A percentile compares a stretch with the other conserved stretches of the same genome.
Evolutionary conservation across 2,797 vertebrate genomes (phyloP).

Genomic region (Florisuga fusca): DNA sequence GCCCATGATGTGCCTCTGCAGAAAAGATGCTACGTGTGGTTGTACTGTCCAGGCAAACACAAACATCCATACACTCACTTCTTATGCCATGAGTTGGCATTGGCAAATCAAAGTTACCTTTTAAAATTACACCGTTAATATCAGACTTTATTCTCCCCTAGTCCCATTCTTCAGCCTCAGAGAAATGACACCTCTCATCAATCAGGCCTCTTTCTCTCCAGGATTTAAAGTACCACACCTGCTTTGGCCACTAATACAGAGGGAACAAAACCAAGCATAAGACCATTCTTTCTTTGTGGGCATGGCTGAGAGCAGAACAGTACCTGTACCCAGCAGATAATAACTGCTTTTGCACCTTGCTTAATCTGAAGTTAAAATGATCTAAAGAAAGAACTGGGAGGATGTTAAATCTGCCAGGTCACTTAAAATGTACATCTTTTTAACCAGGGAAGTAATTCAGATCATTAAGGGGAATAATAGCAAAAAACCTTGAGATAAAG

Average conservation of each 20-base stretch:
- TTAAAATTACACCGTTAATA: background rate
- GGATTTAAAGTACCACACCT: background rate
- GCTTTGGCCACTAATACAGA: background rate
- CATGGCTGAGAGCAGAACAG: background rate
- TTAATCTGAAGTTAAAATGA: background rate
- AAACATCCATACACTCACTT: background rate
- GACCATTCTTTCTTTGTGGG: background rate
- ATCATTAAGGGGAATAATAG: background rate
- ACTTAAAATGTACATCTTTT: background rate
- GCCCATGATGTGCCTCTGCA: background rate
- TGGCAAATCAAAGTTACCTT: background rate
- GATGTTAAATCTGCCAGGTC: slow-evolving; percentile 4
- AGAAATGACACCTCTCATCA: background rate
- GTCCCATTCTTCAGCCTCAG: background rate
- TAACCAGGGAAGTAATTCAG: slow-evolving; percentile 4
- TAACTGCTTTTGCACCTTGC: background rate
- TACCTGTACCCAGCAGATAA: background rate
- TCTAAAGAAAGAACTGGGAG: background rate
- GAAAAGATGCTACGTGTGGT: background rate
- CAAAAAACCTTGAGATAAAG: background rate
- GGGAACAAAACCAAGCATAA: background rate
- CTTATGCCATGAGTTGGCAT: background rate
- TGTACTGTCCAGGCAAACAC: background rate
- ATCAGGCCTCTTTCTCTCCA: background rate
- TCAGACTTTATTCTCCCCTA: background rate